Conservation (phyloP, 2,888 invertebrate genomes). For the Athetis lepigone region DNA sequence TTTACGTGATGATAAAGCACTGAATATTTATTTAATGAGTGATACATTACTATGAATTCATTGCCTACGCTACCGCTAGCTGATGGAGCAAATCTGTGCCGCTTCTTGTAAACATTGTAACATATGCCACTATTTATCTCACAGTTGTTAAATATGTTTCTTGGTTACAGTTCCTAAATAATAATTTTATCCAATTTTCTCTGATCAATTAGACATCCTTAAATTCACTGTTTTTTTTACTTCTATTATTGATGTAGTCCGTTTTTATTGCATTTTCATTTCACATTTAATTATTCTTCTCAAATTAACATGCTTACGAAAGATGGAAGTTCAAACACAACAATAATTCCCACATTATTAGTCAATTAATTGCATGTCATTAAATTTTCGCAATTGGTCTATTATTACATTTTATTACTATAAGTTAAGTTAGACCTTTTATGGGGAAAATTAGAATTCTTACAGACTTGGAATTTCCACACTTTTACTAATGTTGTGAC, state of each 20-base stretch:
- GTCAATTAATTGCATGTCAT: constrained; percentile 10
- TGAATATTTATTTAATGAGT: constrained; percentile 18
- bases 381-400: constrained; percentile 16
- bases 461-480: constrained; percentile 21
- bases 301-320: constrained; percentile 2
- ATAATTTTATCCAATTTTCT: too few relatives aligned
- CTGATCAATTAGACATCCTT: too few relatives aligned
- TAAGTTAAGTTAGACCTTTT: constrained; percentile 12
- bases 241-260: too few relatives aligned
- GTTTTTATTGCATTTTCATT: too few relatives aligned
- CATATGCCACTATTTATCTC: too few relatives aligned
- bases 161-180: too few relatives aligned
- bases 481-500: neutral
- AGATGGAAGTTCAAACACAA: constrained; percentile 9
- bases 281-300: neutral
- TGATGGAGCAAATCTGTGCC: too few relatives aligned
- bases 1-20: constrained; percentile 1
- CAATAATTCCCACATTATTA: constrained; percentile 8
- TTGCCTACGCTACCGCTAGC: neutral
- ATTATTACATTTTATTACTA: neutral
- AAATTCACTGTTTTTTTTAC: too few relatives aligned
- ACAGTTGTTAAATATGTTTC: too few relatives aligned
- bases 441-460: constrained; percentile 36
- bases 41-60: constrained; percentile 6
- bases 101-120: too few relatives aligned